Base-by-base conservation (phyloP, 2,113 vertebrate genomes). In the Irena cyanogastra region DNA sequence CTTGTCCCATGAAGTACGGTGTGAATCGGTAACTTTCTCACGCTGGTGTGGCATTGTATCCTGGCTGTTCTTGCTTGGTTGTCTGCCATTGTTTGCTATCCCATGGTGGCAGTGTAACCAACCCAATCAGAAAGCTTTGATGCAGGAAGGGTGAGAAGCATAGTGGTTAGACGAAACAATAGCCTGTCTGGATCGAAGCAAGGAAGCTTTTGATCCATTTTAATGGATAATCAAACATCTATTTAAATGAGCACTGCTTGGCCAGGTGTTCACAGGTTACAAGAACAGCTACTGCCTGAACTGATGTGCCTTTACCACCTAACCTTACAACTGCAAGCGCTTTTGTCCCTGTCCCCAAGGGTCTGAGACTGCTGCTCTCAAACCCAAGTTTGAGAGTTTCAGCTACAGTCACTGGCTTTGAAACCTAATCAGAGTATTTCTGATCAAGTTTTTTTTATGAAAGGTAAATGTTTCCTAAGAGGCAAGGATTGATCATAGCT, bases 1-100 rank as follows among this genome's bases (percentile, higher is more conserved):
- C 95, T 65, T 84, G 94, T 86, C 75, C n/a, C 59, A 5, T 15
- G 90, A 70, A 94, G 94, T 60, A 71, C 69, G 45, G 84, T 86
- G 93, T 86, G 93, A 94, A 69, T 96, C 57, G 59, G 93, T 95
- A 68, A 87, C 97, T 97, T 99, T 99, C 98, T 97, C 98, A 99
- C 98, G 97, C 98, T 95, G 95, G 41, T 70, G 91, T 88, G 96
- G 96, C 96, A 87, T 97, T 97, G 94, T 96, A 35, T 97, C 97
- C 97, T 97, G 95, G 95, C 95, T 66, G n/a, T 93, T 92, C 95
- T 96, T 97, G 97, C 97, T 97, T 98, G 97, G 92, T 97, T 92
- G 87, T 96, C 97, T 96, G 89, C 96, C 93, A 97, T 97, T 98
- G 97, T 98, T 98, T 98, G 96, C 97, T 94, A 0, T 98, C 97